These are phyloP conservation scores for Ostrea denselamellosa DNA, from an alignment of 1,140 invertebrate species.

Conservation along the genomic window DNA sequence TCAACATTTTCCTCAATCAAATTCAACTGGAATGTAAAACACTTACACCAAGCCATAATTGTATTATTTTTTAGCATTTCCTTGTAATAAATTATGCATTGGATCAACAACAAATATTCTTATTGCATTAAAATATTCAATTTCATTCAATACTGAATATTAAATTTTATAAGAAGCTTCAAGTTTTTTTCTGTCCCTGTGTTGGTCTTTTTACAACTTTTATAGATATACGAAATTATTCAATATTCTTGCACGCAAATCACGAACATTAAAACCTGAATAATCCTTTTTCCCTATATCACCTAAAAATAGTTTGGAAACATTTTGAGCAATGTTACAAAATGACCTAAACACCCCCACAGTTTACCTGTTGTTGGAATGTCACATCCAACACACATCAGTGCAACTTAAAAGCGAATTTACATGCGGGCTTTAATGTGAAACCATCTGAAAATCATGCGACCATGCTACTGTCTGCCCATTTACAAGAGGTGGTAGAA, in stretches of 20 bases:
- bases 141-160: slow-evolving; percentile 6
- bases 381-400: slow-evolving; percentile 55
- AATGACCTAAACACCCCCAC: slow-evolving; percentile 56
- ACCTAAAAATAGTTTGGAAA: slow-evolving; percentile 39
- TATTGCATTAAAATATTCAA: slow-evolving; percentile 54
- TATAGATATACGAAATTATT: background rate
- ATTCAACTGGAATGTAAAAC: slow-evolving; percentile 20
- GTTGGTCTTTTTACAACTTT: background rate
- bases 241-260: background rate
- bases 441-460: slow-evolving; percentile 21
- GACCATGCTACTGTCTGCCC: slow-evolving; percentile 46
- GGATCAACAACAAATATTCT: slow-evolving; percentile 51
- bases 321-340: slow-evolving; percentile 52
- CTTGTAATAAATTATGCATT: slow-evolving; percentile 55
- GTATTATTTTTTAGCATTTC: slow-evolving; percentile 47
- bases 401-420: slow-evolving; percentile 42
- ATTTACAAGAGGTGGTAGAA: slow-evolving; percentile 47
- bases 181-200: slow-evolving; percentile 41
- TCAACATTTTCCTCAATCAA: slow-evolving; percentile 48
- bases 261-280: slow-evolving; percentile 6
- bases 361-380: slow-evolving; percentile 54
- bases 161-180: slow-evolving; percentile 44
- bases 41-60: slow-evolving; percentile 27
- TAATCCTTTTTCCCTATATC: slow-evolving; percentile 41
- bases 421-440: background rate